Percentiles rank a stretch among this genome's conserved stretches.
phyloP scores from a whole-genome alignment of 2,888 invertebrate species.

The Alloplasta piceator region DNA sequence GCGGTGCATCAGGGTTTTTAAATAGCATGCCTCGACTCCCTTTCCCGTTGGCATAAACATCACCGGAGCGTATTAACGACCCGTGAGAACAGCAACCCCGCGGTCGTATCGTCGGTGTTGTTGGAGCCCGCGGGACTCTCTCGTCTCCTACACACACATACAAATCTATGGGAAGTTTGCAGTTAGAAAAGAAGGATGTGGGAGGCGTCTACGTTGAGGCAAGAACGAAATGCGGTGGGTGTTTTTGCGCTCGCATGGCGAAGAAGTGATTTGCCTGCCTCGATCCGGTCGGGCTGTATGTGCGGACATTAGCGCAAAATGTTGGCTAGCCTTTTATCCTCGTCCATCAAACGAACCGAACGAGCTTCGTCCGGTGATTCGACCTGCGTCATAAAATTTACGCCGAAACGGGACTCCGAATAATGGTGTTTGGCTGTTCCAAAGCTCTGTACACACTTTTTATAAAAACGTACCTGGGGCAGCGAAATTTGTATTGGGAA shows the following conservation, averaged over 20 bases:
- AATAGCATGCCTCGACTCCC: constrained; percentile 68
- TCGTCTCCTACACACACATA: constrained; percentile 15
- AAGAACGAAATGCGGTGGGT: constrained; percentile 4
- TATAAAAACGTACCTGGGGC: not conserved
- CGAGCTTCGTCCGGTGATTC: constrained; percentile 27
- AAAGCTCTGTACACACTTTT: not conserved
- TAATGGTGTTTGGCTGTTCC: not conserved
- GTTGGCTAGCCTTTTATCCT: constrained; percentile 43
- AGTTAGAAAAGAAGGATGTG: constrained; percentile 66
- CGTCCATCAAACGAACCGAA: constrained; percentile 34
- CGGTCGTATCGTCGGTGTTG: constrained; percentile 69
- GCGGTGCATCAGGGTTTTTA: constrained; percentile 64
- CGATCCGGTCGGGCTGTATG: constrained; percentile 25
- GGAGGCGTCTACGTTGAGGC: constrained; percentile 42
- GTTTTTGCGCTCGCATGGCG: constrained; percentile 44
- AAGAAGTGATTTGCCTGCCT: constrained; percentile 46
- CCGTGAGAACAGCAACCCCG: constrained; percentile 75
- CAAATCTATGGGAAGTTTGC: constrained; percentile 66
- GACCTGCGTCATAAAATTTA: constrained; percentile 16
- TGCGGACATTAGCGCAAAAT: constrained; percentile 35
- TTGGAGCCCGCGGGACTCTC: constrained; percentile 65
- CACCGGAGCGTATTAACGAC: constrained; percentile 72
- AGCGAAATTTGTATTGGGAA: not conserved
- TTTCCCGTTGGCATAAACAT: constrained; percentile 69
- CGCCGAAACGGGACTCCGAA: constrained; percentile 3